phyloP scores from a whole-genome alignment of 2,113 vertebrate species.

The Mirounga angustirostris region DNA sequence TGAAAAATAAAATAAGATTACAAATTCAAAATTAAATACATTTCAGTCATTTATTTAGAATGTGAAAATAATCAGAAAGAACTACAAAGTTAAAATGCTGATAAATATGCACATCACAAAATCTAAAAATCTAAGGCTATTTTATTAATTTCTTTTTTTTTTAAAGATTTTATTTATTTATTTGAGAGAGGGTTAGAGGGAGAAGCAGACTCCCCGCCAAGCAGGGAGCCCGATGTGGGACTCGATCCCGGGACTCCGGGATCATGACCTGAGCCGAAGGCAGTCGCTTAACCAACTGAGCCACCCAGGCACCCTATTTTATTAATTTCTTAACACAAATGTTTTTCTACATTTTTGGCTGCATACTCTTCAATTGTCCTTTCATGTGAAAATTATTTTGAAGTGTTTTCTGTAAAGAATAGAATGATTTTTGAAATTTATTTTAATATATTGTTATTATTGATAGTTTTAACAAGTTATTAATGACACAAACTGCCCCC shows the following conservation, averaged over 20 bases:
- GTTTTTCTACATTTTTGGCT: not conserved
- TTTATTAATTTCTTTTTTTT: not conserved
- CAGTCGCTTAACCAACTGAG: too few species aligned
- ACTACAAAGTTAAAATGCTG: not conserved
- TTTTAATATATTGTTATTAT: not conserved
- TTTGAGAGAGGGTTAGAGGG: too few species aligned
- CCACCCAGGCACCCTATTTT: not conserved
- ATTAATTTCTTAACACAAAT: not conserved
- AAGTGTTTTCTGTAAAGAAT: not conserved
- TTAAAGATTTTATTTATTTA: too few species aligned
- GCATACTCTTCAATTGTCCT: not conserved
- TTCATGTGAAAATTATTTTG: not conserved
- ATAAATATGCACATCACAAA: not conserved
- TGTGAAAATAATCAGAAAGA: not conserved
- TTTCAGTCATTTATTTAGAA: not conserved
- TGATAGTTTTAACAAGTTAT: not conserved
- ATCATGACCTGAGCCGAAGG: too few species aligned
- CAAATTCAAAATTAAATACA: not conserved
- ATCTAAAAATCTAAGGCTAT: not conserved
- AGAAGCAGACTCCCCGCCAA: too few species aligned
- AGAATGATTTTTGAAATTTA: not conserved
- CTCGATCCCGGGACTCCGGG: too few species aligned
- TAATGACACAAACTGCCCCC: not conserved
- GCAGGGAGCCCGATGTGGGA: too few species aligned
- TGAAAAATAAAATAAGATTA: slow-evolving; percentile 20